Conservation (phyloP, 2,797 vertebrate genomes). For the Salmo trutta region DNA sequence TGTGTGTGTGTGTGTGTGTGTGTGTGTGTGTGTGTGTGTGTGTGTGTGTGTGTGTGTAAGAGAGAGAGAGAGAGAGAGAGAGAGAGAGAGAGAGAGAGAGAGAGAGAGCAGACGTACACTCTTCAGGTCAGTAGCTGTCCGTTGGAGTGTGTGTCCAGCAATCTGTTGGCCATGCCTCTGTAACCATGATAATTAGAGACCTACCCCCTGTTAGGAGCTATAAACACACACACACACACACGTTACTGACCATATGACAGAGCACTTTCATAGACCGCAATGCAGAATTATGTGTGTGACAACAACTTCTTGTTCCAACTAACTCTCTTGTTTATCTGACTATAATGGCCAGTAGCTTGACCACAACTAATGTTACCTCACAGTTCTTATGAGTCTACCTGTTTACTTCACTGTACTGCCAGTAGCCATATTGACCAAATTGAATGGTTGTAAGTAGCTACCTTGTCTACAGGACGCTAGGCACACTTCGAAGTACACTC, state of each 20-base stretch:
- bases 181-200: constrained; percentile 74
- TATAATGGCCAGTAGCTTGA: constrained; percentile 11
- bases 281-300: background rate
- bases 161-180: constrained; percentile 73
- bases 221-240: constrained; percentile 51
- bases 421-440: constrained; percentile 47
- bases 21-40: background rate
- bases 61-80: constrained; percentile 10
- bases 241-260: constrained; percentile 55
- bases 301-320: background rate
- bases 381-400: constrained; percentile 35
- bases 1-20: background rate
- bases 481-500: constrained; percentile 63
- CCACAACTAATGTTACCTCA: constrained; percentile 46
- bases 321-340: constrained; percentile 29
- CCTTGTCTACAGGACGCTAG: constrained; percentile 57
- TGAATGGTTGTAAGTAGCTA: constrained; percentile 47
- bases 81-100: constrained; percentile 8
- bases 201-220: constrained; percentile 66
- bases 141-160: constrained; percentile 65
- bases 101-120: constrained; percentile 60
- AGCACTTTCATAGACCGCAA: background rate
- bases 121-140: constrained; percentile 67
- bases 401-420: constrained; percentile 27
- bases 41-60: background rate